Percentiles rank a stretch among this genome's conserved stretches.
These are phyloP conservation scores for Cervus canadensis DNA, from an alignment of 2,113 vertebrate genomes.

Conservation along the genomic window DNA sequence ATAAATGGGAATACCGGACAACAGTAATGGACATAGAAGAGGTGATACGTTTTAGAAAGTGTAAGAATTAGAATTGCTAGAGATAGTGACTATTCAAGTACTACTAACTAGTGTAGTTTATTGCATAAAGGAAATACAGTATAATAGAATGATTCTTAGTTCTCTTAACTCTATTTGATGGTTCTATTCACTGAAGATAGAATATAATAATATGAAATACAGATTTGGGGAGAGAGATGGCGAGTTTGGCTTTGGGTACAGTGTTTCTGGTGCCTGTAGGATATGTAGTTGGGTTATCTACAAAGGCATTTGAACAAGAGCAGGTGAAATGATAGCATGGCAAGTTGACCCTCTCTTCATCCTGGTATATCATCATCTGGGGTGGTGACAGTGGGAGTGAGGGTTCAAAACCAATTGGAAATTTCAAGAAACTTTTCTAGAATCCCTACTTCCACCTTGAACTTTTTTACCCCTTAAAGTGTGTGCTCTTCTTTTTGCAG, in stretches of 20 bases:
- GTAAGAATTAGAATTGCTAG: neutral
- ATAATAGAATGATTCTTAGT: neutral
- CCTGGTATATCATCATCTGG: neutral
- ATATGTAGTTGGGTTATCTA: neutral
- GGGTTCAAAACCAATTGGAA: neutral
- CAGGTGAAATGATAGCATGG: neutral
- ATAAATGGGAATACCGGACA: neutral
- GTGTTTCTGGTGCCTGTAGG: neutral
- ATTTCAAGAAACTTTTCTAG: neutral
- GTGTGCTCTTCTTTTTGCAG: neutral
- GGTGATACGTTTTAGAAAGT: neutral
- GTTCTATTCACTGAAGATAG: neutral
- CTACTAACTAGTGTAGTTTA: neutral
- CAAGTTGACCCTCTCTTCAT: neutral
- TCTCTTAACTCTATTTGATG: neutral
- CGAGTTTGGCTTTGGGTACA: neutral
- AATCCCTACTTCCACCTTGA: neutral
- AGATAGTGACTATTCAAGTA: neutral
- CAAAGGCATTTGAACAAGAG: neutral
- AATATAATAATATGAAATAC: neutral
- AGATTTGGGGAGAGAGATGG: neutral
- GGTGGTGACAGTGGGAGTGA: accelerated
- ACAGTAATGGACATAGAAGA: neutral
- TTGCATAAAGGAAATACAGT: neutral
- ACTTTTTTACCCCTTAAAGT: neutral